Evolutionary conservation across 2,113 vertebrate genomes (phyloP), one percentile per base, ranked within the genome.

Genomic region (Terrapene triunguis): DNA sequence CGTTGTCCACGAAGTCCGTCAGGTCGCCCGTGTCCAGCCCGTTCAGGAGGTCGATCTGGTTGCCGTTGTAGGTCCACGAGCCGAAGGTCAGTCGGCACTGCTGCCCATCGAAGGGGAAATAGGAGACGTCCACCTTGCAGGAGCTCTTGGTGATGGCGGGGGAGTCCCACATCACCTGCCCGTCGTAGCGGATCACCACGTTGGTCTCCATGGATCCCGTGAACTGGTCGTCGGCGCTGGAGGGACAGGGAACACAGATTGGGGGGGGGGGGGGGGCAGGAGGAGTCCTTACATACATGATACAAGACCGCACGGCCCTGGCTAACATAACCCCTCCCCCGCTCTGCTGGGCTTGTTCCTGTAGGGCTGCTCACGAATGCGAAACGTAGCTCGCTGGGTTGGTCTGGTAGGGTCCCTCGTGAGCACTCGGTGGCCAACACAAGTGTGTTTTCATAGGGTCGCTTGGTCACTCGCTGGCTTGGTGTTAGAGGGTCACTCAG

Each of bases 21-120:
- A 99, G 98, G 98, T 99, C 98, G 0, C 98, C 99, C 0, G 96
- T 91, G 1, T 98, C 96, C 96, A 98, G 97, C 6, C 94, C 98
- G 11, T 99, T 98, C 32, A 89, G 95, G 79, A 99, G 98, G 92
- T 99, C 98, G 4, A 99, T 97, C 95, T 99, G 99, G 98, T 99
- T 99, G 1, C 99, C 99, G 0, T 99, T 99, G 97, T 99, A 98
- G 17, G 99, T 99, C 99, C 99, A 99, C n/a, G 99, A 99, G 91
- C 99, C 99, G 0, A 99, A 99, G 38, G 99, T 99, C 96, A 99
- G 98, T 89, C 92, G 97, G 92, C 99, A 99, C 72, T 94, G 98
- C 98, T 99, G 99, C 4, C 98, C 94, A 0, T 99, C 99, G 1
- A 99, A 99, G 24, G 99, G 99, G 95, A 99, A 99, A 96, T 98